Conservation (phyloP, 1,140 invertebrate species). For the Drosophila pectinifera region DNA sequence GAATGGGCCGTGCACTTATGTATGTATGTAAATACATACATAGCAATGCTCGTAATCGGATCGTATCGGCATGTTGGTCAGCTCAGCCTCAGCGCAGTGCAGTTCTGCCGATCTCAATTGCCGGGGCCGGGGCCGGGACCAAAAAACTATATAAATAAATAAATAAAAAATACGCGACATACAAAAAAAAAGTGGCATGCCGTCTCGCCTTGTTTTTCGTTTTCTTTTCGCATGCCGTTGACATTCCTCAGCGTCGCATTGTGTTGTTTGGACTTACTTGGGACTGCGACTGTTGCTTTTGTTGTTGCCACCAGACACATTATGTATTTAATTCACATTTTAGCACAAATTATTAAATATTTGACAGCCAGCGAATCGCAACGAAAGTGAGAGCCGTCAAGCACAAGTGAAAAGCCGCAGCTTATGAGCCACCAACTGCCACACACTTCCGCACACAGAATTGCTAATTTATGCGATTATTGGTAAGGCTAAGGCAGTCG, state of each 20-base stretch:
- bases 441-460: slow-evolving; percentile 70
- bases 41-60: slow-evolving; percentile 44
- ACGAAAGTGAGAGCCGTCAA: slow-evolving; percentile 71
- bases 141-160: slow-evolving; percentile 37
- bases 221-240: slow-evolving; percentile 78
- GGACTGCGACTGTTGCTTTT: background rate
- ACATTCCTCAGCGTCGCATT: slow-evolving; percentile 69
- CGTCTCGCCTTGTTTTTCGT: slow-evolving; percentile 49
- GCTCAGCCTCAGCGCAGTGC: background rate
- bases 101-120: slow-evolving; percentile 49
- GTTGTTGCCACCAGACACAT: slow-evolving; percentile 40
- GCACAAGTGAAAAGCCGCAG: slow-evolving; percentile 33
- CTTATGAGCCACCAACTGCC: background rate
- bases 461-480: slow-evolving; percentile 80
- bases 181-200: slow-evolving; percentile 10
- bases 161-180: slow-evolving; percentile 10
- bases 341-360: slow-evolving; percentile 81
- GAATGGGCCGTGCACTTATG: slow-evolving; percentile 51
- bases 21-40: too few species aligned
- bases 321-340: slow-evolving; percentile 77
- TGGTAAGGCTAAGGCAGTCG: slow-evolving; percentile 45
- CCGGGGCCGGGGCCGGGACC: slow-evolving; percentile 28
- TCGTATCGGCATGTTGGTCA: slow-evolving; percentile 54
- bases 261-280: slow-evolving; percentile 14
- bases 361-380: slow-evolving; percentile 55